These are phyloP conservation scores for Chrysocyon brachyurus DNA, from an alignment of 2,797 vertebrate species.

Conservation along the genomic window DNA sequence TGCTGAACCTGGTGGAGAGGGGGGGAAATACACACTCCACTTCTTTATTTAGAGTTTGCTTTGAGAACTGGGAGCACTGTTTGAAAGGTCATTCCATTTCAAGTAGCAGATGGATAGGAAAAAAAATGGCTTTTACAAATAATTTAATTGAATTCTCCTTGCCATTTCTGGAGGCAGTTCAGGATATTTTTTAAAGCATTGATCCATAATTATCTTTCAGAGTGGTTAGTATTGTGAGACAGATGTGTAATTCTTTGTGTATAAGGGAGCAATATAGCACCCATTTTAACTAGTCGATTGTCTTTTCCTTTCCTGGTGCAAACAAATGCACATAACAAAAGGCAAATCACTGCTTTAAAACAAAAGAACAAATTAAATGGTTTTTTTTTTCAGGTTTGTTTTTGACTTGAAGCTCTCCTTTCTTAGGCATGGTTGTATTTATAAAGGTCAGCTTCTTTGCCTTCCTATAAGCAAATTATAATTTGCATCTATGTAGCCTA, in stretches of 20 bases:
- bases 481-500: not conserved
- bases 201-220: constrained; percentile 84
- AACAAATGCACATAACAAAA: constrained; percentile 66
- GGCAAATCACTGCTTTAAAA: constrained; percentile 55
- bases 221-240: constrained; percentile 78
- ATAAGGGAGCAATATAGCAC: constrained; percentile 44
- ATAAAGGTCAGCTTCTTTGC: constrained; percentile 61
- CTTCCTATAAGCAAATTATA: constrained; percentile 50
- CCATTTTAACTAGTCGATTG: constrained; percentile 70
- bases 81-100: constrained; percentile 84
- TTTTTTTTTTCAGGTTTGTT: constrained; percentile 13
- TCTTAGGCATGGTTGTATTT: constrained; percentile 8
- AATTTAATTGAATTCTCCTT: constrained; percentile 84
- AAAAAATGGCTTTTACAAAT: constrained; percentile 83
- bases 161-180: constrained; percentile 83
- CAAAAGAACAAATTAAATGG: constrained; percentile 32
- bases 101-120: constrained; percentile 77
- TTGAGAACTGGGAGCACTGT: constrained; percentile 75
- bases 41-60: constrained; percentile 82
- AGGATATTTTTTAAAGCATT: constrained; percentile 81
- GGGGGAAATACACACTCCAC: not conserved
- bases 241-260: constrained; percentile 77
- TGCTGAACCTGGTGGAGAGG: constrained; percentile 19
- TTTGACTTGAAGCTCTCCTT: constrained; percentile 52
- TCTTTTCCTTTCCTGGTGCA: constrained; percentile 71